A percentile compares a stretch with the other conserved stretches of the same genome.
These are phyloP conservation scores for Podarcis raffonei DNA, from an alignment of 2,113 vertebrate genomes.

Conservation along the genomic window DNA sequence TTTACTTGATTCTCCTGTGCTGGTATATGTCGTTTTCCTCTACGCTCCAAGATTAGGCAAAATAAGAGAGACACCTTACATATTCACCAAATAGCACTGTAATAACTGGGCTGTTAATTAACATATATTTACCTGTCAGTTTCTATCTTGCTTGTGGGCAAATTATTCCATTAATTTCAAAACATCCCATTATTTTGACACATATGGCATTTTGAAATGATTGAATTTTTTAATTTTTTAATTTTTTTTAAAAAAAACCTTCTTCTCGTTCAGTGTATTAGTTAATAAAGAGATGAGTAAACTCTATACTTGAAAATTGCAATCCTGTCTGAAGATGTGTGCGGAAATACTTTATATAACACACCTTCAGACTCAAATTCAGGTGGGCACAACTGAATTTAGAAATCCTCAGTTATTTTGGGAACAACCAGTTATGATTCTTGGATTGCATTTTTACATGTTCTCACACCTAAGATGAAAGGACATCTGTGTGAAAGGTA, in stretches of 20 bases:
- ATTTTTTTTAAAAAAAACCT: not conserved
- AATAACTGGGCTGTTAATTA: not conserved
- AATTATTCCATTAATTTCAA: not conserved
- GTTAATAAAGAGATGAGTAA: not conserved
- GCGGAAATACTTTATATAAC: not conserved
- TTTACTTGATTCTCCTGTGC: slow-evolving; percentile 24
- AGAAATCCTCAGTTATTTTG: too few relatives aligned
- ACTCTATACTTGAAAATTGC: not conserved
- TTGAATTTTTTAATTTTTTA: not conserved
- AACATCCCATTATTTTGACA: not conserved
- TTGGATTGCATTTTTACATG: not conserved
- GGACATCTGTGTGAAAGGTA: not conserved
- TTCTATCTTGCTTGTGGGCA: not conserved
- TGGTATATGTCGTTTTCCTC: slow-evolving; percentile 12
- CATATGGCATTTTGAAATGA: not conserved
- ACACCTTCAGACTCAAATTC: not conserved
- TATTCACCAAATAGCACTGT: not conserved
- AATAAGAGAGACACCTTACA: not conserved
- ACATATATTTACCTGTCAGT: not conserved
- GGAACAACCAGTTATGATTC: too few relatives aligned
- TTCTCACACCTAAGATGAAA: too few relatives aligned
- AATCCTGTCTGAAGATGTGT: not conserved
- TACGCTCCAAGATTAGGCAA: not conserved
- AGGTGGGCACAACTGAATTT: not conserved
- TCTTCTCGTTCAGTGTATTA: not conserved